Evolutionary conservation across 2,113 vertebrate species (phyloP), one percentile per base, ranked within the genome.

Genomic region (Etheostoma cragini): DNA sequence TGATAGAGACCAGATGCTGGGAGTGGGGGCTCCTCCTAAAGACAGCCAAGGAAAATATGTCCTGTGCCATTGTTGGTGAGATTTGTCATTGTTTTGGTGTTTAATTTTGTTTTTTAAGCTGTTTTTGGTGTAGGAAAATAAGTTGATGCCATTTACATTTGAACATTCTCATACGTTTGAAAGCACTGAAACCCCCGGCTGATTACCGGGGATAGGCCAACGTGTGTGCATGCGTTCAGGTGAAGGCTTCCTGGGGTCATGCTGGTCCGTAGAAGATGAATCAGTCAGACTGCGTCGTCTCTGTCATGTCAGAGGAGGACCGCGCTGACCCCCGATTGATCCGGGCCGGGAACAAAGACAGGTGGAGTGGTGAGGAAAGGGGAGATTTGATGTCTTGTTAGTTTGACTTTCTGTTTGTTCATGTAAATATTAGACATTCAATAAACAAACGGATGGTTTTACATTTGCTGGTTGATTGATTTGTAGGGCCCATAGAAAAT

Each of bases 401-500:
- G 22, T 30, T 30, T 53, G 15, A 45, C 33, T 33, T 45, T 46
- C 46, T 62, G 64, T 75, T 69, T 45, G 14, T 68, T 69, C 63
- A 56, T 75, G 80, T 82, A 76, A 70, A 82, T 76, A 56, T 81
- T 30, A 56, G 46, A 75, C 24, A 70, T 70, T 19, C 38, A 76
- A 63, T 70, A 76, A 82, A 81, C 53, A 42, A 72, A 58, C n/a
- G 0, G 50, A 26, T 38, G 21, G n/a, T 58, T 58, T 80, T 52
- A 42, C 45, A 8, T n/a, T 10, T 42, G 69, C 16, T 14, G 7
- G n/a, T 58, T 58, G 21, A 21, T 24, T 49, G 64, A 2, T 57
- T 65, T 61, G 6, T 14, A 19, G 17, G 30, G 30, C 30, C 30
- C 2, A 30, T 30, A 30, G 30, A 30, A 30, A 30, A 30, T 30